Evolutionary conservation across 2,888 invertebrate species (phyloP).

Genomic region (Eupsilia transversa): DNA sequence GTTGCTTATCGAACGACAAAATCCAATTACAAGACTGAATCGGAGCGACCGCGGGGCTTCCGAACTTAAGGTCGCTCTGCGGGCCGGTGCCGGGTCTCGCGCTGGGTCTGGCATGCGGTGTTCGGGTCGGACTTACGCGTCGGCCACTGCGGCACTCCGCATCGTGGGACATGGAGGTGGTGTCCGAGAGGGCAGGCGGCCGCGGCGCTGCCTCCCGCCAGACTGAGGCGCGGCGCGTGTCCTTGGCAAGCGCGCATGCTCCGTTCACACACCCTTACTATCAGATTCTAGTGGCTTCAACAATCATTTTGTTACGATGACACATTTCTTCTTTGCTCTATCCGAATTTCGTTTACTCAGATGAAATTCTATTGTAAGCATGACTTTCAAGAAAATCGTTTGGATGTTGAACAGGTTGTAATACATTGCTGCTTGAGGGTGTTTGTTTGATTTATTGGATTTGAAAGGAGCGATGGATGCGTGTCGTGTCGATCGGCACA

Average conservation of each 20-base stretch:
- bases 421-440: constrained; percentile 49
- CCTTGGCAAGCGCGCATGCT: constrained; percentile 88
- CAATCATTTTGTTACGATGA: constrained; percentile 77
- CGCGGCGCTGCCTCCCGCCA: constrained; percentile 85
- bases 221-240: constrained; percentile 88
- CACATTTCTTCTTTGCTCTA: constrained; percentile 76
- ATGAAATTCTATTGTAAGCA: constrained; percentile 56
- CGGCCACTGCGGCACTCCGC: constrained; percentile 85
- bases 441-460: constrained; percentile 34
- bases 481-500: constrained; percentile 57
- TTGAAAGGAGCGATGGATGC: constrained; percentile 62
- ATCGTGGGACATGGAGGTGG: constrained; percentile 76
- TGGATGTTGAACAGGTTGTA: constrained; percentile 19
- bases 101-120: constrained; percentile 85
- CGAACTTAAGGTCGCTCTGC: constrained; percentile 85
- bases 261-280: constrained; percentile 82
- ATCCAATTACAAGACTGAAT: constrained; percentile 90
- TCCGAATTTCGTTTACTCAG: constrained; percentile 68
- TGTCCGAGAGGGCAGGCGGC: constrained; percentile 78
- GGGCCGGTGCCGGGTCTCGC: constrained; percentile 78
- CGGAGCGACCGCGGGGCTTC: constrained; percentile 89
- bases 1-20: constrained; percentile 88
- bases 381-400: constrained; percentile 39
- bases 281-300: constrained; percentile 80
- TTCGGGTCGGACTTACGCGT: constrained; percentile 79